Evolutionary conservation across 2,113 vertebrate genomes (phyloP), one percentile per base, ranked within the genome.

Genomic region (Oreochromis spilurus): DNA sequence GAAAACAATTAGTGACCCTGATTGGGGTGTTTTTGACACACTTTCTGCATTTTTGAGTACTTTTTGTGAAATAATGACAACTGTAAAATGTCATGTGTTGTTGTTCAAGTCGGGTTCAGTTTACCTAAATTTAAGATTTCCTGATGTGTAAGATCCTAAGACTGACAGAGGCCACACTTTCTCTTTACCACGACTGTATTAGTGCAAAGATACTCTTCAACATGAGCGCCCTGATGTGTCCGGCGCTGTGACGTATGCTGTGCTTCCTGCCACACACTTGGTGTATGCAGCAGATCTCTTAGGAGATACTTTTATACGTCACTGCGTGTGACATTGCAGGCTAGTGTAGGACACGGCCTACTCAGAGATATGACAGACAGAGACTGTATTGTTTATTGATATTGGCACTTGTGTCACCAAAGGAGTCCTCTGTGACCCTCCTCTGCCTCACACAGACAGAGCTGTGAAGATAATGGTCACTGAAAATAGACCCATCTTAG

Each of bases 401-500:
- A 85, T 92, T 40, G 31, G 72, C 81, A 58, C 85, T 70, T 24
- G 62, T 48, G 89, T 92, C 94, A 85, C 79, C 86, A 72, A 81
- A 90, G 83, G 75, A 91, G 55, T 88, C 87, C 82, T 82, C 89
- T 89, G 85, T 93, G 89, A 87, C 86, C 10, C 53, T 78, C 79
- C 72, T 83, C 84, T 92, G 89, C 75, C 90, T 94, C 94, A 91
- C 52, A 26, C 87, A 77, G 88, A 80, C 87, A 11, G 87, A 88
- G 77, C 3, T 26, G 87, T 77, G 93, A 72, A 89, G 93, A 94
- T 94, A 93, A 94, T 92, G 90, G 86, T 45, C 84, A 82, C 91
- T 24, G 7, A 88, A 93, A 95, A 95, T 94, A 94, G 95, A 87
- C 7, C 16, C 77, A 52, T 92, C 88, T 91, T 34, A 91, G 88